Evolutionary conservation across 2,888 invertebrate species (phyloP).

Genomic region (Allolobophora icterica): DNA sequence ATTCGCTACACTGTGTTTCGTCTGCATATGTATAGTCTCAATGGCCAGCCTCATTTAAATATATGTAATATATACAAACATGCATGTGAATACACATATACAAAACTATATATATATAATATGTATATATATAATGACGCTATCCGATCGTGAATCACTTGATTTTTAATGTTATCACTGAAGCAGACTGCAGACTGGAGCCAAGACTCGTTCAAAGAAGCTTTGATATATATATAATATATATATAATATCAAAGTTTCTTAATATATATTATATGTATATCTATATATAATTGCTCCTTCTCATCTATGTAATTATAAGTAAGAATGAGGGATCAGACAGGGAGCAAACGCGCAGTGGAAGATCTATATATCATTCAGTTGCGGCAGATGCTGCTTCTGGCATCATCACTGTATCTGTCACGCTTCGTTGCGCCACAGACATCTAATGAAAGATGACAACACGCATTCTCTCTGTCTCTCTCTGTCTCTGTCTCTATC

Average conservation of each 20-base stretch:
- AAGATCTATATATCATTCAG: neutral
- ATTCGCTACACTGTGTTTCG: no score
- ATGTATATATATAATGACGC: no score
- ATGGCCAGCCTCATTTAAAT: no score
- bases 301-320: neutral
- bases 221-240: neutral
- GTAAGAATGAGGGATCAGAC: neutral
- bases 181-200: neutral
- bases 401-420: neutral
- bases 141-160: neutral
- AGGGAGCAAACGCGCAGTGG: neutral
- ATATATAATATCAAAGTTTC: no score
- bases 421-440: neutral
- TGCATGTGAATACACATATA: no score
- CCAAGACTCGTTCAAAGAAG: neutral
- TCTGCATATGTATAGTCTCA: no score
- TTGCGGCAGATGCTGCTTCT: neutral
- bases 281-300: neutral
- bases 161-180: constrained; percentile 17
- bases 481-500: no score
- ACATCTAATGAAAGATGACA: neutral
- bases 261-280: neutral
- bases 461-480: neutral
- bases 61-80: no score
- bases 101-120: no score